A percentile compares a stretch with the other conserved stretches of the same genome.
phyloP scores from a whole-genome alignment of 2,797 vertebrate species.

The Macrochelys suwanniensis region DNA sequence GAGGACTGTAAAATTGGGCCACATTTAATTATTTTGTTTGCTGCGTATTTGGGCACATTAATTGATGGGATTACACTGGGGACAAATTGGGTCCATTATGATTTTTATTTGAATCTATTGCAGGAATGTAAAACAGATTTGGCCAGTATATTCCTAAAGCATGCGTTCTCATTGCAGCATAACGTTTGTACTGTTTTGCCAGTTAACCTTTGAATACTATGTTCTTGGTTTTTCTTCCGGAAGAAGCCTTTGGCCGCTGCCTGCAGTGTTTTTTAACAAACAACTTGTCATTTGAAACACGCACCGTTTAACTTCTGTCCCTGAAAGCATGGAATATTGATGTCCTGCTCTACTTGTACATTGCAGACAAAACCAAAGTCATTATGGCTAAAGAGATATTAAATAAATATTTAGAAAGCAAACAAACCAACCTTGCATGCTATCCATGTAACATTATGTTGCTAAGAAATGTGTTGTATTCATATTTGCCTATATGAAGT shows the following conservation, averaged over 20 bases:
- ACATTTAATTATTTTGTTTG: background rate
- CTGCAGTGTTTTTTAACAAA: conserved; percentile 29
- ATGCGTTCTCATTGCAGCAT: background rate
- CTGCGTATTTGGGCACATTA: background rate
- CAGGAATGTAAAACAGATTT: background rate
- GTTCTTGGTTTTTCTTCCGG: background rate
- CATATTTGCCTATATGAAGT: rapidly evolving
- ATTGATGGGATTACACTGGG: background rate
- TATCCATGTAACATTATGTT: background rate
- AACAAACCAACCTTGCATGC: background rate
- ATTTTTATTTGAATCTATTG: background rate
- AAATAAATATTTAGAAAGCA: conserved; percentile 45
- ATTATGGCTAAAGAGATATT: conserved; percentile 12
- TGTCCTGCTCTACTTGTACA: background rate
- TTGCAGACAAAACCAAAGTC: background rate
- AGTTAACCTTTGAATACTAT: background rate
- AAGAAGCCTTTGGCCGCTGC: conserved; percentile 24
- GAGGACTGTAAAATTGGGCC: background rate
- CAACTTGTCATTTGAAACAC: background rate
- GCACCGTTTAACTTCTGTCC: background rate
- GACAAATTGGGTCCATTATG: background rate
- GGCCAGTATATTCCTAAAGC: background rate
- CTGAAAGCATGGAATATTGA: background rate
- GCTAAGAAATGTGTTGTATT: background rate
- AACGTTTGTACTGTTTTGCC: conserved; percentile 29